Evolutionary conservation across 1,140 invertebrate species (phyloP).

Genomic region (Apis florea): DNA sequence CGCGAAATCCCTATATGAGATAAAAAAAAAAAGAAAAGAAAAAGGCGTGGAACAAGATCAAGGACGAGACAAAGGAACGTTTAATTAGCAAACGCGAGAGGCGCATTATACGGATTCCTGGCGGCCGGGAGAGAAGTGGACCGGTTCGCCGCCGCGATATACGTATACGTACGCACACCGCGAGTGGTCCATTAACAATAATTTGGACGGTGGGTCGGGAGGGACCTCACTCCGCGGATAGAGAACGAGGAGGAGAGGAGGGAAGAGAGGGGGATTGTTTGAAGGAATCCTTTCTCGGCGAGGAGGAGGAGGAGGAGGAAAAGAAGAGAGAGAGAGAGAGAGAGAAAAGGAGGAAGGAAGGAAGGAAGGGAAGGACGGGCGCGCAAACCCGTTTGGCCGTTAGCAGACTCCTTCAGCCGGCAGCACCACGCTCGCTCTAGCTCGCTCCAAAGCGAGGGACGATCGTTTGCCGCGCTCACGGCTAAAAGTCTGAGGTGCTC

Average conservation of each 20-base stretch:
- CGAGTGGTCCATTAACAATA: slow-evolving; percentile 58
- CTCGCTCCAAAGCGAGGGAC: slow-evolving; percentile 25
- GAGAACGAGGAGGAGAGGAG: neutral
- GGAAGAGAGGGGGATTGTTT: neutral
- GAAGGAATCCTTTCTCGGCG: slow-evolving; percentile 50
- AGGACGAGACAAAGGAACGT: slow-evolving; percentile 52
- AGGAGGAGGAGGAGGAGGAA: slow-evolving; percentile 42
- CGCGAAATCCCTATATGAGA: neutral
- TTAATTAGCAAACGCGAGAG: slow-evolving; percentile 50
- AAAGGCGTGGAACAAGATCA: neutral
- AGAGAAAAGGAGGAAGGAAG: slow-evolving; percentile 59
- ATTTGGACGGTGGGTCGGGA: slow-evolving; percentile 51
- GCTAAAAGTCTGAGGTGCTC: slow-evolving; percentile 58
- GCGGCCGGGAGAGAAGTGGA: neutral
- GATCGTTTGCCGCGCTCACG: slow-evolving; percentile 53
- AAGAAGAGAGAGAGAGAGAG: slow-evolving; percentile 12
- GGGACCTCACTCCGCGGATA: neutral
- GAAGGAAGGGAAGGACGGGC: slow-evolving; percentile 63
- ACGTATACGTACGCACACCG: slow-evolving; percentile 29
- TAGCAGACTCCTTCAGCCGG: slow-evolving; percentile 59
- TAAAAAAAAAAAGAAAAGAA: neutral
- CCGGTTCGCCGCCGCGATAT: slow-evolving; percentile 31
- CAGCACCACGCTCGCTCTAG: slow-evolving; percentile 4
- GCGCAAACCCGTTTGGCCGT: slow-evolving; percentile 78
- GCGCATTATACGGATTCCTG: slow-evolving; percentile 45